Percentiles rank a stretch among this genome's conserved stretches.
Evolutionary conservation across 2,797 vertebrate species (phyloP).

Genomic region (Pantherophis vulpinus): DNA sequence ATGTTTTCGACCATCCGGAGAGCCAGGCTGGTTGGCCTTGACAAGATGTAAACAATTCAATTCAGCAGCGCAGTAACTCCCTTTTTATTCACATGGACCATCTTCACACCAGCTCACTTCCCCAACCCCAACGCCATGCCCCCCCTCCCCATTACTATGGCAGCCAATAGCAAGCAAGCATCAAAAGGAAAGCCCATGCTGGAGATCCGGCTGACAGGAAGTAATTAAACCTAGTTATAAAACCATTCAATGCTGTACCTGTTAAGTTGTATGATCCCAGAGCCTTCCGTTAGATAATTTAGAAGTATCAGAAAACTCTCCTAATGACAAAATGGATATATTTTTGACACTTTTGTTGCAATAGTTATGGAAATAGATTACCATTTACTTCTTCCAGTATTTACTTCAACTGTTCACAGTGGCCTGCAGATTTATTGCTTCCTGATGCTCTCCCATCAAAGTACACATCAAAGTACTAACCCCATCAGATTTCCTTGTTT

Average conservation of each 20-base stretch:
- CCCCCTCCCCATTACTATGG: no score
- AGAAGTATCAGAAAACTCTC: background rate
- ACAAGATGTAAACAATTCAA: no score
- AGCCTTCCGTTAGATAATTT: constrained; percentile 15
- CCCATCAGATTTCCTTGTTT: background rate
- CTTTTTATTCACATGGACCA: no score
- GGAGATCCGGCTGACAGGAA: no score
- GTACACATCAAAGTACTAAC: background rate
- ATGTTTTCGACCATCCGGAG: no score
- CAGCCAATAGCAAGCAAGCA: no score
- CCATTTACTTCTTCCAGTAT: background rate
- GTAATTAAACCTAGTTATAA: background rate
- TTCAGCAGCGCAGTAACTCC: no score
- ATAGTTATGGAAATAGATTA: background rate
- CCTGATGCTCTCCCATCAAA: background rate
- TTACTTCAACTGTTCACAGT: background rate
- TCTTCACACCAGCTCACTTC: no score
- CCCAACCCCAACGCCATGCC: no score
- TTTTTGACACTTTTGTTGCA: background rate
- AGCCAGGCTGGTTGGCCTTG: no score
- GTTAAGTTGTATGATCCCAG: background rate
- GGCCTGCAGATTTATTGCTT: background rate
- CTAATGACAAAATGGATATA: background rate
- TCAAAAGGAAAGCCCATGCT: no score
- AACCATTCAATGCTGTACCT: background rate